Conservation (phyloP, 2,113 vertebrate species). For the Ammodytes dubius region DNA sequence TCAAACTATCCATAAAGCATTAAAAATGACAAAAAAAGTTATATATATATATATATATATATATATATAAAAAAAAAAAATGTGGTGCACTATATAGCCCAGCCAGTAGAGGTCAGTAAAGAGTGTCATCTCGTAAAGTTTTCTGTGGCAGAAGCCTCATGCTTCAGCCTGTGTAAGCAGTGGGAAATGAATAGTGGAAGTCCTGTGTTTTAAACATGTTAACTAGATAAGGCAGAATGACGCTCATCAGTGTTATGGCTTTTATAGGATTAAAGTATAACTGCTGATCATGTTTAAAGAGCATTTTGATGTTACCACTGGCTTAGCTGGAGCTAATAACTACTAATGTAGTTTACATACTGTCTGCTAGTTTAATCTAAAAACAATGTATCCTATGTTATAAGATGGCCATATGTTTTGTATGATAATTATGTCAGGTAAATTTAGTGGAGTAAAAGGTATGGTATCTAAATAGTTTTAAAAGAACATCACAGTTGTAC, state of each 20-base stretch:
- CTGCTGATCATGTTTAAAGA: not conserved
- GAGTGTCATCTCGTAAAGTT: not conserved
- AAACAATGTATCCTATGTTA: not conserved
- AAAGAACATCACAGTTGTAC: not conserved
- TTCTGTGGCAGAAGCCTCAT: not conserved
- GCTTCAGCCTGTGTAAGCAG: not conserved
- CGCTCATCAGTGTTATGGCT: not conserved
- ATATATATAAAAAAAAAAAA: no score
- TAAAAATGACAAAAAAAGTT: no score
- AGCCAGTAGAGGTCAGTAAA: slow-evolving; percentile 66
- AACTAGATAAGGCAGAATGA: not conserved
- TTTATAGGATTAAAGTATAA: not conserved
- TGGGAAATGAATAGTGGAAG: not conserved
- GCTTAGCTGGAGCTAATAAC: not conserved
- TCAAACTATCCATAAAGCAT: no score
- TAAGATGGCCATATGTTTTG: not conserved
- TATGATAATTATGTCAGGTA: not conserved
- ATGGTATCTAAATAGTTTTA: not conserved
- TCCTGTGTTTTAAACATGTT: not conserved
- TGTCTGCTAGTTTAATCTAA: not conserved
- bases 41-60: no score
- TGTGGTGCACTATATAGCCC: slow-evolving; percentile 26
- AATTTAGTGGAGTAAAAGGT: not conserved
- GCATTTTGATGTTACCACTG: not conserved
- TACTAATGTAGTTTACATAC: not conserved